These are phyloP conservation scores for Amazona guildingii DNA, from an alignment of 2,113 vertebrate species.

Conservation along the genomic window DNA sequence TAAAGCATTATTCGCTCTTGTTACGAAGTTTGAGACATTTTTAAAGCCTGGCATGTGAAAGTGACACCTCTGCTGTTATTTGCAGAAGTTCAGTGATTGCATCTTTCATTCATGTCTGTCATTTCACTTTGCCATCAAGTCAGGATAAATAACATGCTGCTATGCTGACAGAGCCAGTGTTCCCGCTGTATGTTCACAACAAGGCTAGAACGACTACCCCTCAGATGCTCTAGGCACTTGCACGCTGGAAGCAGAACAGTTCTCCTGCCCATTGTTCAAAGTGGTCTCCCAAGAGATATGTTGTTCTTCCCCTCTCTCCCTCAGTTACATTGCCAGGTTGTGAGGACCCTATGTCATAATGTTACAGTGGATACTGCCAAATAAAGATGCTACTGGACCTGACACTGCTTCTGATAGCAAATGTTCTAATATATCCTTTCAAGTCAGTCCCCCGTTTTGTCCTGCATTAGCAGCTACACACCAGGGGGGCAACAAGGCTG, in stretches of 20 bases:
- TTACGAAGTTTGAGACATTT: neutral
- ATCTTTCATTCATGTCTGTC: neutral
- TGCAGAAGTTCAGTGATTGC: neutral
- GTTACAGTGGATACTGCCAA: no score
- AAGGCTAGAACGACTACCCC: neutral
- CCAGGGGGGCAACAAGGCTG: fast-evolving
- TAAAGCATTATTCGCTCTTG: neutral
- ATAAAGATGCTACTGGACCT: neutral
- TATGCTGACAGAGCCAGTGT: fast-evolving
- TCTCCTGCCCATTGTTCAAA: neutral
- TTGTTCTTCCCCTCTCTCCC: neutral
- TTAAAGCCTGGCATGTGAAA: neutral
- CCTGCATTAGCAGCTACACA: neutral
- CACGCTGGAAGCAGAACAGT: neutral
- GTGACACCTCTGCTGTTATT: neutral
- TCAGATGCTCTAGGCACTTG: fast-evolving
- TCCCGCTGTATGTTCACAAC: neutral
- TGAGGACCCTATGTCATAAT: neutral
- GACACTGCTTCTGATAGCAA: neutral
- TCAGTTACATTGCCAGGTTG: neutral
- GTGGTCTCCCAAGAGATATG: neutral
- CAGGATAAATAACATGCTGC: neutral
- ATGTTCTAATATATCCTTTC: neutral
- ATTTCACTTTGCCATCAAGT: neutral
- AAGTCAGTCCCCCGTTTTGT: neutral